Percentiles rank a stretch among this genome's conserved stretches.
Evolutionary conservation across 2,113 vertebrate genomes (phyloP).

Genomic region (Lepisosteus osseus): DNA sequence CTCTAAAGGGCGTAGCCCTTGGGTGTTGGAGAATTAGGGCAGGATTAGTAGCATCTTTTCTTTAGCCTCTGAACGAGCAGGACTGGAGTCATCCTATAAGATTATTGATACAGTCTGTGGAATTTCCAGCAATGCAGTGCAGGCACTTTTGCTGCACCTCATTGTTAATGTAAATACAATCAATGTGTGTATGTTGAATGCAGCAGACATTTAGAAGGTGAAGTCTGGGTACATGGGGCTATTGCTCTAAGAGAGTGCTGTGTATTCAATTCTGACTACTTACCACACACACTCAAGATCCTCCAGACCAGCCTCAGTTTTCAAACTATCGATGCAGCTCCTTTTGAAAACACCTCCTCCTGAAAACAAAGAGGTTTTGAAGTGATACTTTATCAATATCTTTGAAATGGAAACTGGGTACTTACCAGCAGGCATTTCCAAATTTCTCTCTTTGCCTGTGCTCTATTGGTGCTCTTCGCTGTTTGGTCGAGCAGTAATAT

Average conservation of each 20-base stretch:
- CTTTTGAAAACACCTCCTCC: not conserved
- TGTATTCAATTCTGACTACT: not conserved
- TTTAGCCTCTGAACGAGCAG: slow-evolving; percentile 35
- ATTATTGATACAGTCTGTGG: slow-evolving; percentile 44
- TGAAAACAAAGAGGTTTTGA: not conserved
- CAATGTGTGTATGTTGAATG: slow-evolving; percentile 58
- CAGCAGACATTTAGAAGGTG: slow-evolving; percentile 36
- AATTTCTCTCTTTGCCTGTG: not conserved
- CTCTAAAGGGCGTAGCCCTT: slow-evolving; percentile 47
- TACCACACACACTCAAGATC: not conserved
- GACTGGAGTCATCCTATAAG: slow-evolving; percentile 46
- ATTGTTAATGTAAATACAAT: slow-evolving; percentile 61
- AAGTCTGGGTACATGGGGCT: slow-evolving; percentile 16
- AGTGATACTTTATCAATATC: not conserved
- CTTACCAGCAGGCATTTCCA: not conserved
- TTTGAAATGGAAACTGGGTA: not conserved
- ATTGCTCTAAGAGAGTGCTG: not conserved
- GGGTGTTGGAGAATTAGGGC: slow-evolving; percentile 63
- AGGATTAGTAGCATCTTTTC: slow-evolving; percentile 62
- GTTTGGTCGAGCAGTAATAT: too few species aligned
- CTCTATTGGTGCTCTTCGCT: slow-evolving; percentile 5
- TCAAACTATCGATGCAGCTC: not conserved
- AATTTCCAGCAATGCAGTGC: slow-evolving; percentile 48
- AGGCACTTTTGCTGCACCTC: slow-evolving; percentile 42
- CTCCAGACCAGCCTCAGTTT: too few species aligned